Evolutionary conservation across 2,888 invertebrate genomes (phyloP).

Genomic region (Minunthozetes semirufus): DNA sequence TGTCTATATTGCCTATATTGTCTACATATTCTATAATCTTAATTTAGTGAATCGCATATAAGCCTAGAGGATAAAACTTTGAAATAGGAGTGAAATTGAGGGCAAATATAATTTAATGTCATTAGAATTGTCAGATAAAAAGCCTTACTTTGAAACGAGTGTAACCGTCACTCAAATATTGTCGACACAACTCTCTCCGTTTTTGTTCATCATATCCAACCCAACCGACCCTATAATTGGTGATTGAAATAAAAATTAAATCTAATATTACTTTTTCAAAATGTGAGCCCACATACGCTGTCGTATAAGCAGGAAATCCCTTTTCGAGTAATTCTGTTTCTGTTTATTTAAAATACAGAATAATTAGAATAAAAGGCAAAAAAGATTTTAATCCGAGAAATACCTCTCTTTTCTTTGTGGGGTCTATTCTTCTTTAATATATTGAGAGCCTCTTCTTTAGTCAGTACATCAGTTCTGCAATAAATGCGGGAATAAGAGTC

Average conservation of each 20-base stretch:
- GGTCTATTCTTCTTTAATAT: constrained; percentile 58
- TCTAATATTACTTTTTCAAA: not conserved
- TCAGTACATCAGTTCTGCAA: constrained; percentile 72
- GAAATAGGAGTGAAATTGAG: no score
- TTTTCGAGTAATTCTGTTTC: constrained; percentile 53
- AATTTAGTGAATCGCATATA: no score
- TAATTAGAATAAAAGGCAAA: not conserved
- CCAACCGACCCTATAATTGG: constrained; percentile 68
- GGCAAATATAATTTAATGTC: no score
- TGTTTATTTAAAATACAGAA: not conserved
- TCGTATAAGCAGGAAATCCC: constrained; percentile 82
- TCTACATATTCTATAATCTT: no score
- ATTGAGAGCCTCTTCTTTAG: constrained; percentile 69
- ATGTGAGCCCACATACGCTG: constrained; percentile 48
- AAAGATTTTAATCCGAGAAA: not conserved
- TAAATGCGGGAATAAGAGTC: not conserved
- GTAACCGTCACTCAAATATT: constrained; percentile 37
- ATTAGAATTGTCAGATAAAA: not conserved
- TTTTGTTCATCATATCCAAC: constrained; percentile 73
- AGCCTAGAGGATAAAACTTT: no score
- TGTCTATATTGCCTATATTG: no score
- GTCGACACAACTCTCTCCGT: constrained; percentile 53
- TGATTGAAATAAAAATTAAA: constrained; percentile 8
- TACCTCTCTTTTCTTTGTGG: constrained; percentile 55
- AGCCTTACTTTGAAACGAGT: constrained; percentile 59